These are phyloP conservation scores for Mormyrops attenuatus DNA, from an alignment of 2,797 vertebrate species.

Conservation along the genomic window DNA sequence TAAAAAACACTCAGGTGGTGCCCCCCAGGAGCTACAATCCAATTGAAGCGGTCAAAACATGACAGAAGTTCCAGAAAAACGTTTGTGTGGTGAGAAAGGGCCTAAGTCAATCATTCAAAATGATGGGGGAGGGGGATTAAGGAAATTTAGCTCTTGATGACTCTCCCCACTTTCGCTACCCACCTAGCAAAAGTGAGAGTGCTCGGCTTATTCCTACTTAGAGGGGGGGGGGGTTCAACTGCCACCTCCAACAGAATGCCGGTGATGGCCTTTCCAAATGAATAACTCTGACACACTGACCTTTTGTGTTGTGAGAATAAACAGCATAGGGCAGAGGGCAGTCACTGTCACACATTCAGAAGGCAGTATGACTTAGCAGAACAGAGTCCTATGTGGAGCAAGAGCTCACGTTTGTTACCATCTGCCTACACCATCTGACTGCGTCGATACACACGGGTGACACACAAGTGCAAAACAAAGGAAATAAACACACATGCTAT, in stretches of 20 bases:
- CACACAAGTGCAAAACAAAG: neutral
- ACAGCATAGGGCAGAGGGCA: neutral
- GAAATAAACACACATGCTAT: neutral
- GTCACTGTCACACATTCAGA: constrained; percentile 6
- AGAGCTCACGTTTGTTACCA: neutral
- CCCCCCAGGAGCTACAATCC: neutral
- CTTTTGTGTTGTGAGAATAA: constrained; percentile 5
- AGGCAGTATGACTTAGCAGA: constrained; percentile 13
- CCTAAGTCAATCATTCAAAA: neutral
- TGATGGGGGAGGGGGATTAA: neutral
- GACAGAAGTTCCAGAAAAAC: neutral
- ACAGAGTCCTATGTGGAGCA: neutral
- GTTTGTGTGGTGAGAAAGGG: neutral
- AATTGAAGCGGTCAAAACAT: neutral
- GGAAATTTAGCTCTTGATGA: neutral
- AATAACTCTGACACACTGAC: neutral
- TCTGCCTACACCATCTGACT: neutral
- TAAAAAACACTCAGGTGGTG: neutral
- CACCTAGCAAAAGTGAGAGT: neutral
- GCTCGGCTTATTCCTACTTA: neutral
- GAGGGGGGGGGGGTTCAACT: neutral
- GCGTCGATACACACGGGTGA: neutral
- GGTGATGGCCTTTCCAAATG: neutral
- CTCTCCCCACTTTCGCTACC: neutral
- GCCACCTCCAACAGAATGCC: neutral